These are phyloP conservation scores for Thyatira batis DNA, from an alignment of 2,888 invertebrate genomes.

Conservation along the genomic window DNA sequence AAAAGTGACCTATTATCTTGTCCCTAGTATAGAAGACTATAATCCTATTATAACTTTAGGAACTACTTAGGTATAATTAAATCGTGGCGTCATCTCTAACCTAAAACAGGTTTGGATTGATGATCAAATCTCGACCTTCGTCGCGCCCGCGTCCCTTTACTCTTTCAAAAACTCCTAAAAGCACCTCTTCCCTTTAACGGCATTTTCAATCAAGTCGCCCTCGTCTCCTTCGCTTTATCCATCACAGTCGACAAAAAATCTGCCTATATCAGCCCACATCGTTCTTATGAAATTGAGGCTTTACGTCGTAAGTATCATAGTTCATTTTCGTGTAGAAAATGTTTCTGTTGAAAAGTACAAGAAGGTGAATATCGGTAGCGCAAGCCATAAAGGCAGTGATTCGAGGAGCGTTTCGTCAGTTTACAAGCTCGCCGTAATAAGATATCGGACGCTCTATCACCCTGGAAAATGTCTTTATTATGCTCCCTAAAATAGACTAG, in stretches of 20 bases:
- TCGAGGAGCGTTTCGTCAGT: slow-evolving; percentile 65
- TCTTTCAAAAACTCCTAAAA: slow-evolving; percentile 36
- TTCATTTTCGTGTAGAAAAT: slow-evolving; percentile 26
- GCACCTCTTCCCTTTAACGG: slow-evolving; percentile 48
- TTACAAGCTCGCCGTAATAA: slow-evolving; percentile 71
- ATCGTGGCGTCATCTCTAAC: not conserved
- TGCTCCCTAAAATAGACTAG: slow-evolving; percentile 40
- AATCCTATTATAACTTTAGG: too few species aligned
- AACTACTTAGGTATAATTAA: not conserved
- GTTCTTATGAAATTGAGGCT: slow-evolving; percentile 24
- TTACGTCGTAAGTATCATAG: slow-evolving; percentile 22
- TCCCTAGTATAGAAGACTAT: too few species aligned
- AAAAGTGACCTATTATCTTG: too few species aligned
- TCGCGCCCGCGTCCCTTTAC: not conserved
- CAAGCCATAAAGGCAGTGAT: slow-evolving; percentile 68
- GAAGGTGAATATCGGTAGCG: slow-evolving; percentile 66
- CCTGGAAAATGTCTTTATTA: slow-evolving; percentile 67
- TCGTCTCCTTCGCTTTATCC: slow-evolving; percentile 56
- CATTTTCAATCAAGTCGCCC: slow-evolving; percentile 64
- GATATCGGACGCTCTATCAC: slow-evolving; percentile 69
- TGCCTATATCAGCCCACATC: slow-evolving; percentile 56
- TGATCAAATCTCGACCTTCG: not conserved
- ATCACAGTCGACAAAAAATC: slow-evolving; percentile 67
- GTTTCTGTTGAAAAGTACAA: slow-evolving; percentile 39
- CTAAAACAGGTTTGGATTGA: not conserved